These are phyloP conservation scores for Spodoptera exigua DNA, from an alignment of 2,888 invertebrate genomes.

Conservation along the genomic window DNA sequence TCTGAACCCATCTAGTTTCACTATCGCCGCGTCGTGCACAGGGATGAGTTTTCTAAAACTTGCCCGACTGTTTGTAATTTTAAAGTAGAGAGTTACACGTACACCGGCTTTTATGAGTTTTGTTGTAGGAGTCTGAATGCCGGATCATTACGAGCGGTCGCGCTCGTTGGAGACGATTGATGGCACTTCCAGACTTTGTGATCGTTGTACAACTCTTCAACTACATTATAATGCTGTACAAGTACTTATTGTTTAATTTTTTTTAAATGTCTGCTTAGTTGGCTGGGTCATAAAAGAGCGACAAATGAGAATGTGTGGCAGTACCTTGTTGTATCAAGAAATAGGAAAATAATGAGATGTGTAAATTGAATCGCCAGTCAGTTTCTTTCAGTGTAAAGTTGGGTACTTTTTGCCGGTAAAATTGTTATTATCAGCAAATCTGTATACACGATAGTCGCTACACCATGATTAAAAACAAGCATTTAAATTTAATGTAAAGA, in stretches of 20 bases:
- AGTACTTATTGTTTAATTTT: constrained; percentile 6
- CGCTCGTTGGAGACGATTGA: constrained; percentile 67
- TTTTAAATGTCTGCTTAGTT: too few relatives aligned
- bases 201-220: constrained; percentile 9
- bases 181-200: constrained; percentile 44
- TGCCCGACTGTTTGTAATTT: constrained; percentile 86
- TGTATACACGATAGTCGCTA: too few relatives aligned
- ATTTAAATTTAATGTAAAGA: too few relatives aligned
- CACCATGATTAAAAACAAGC: too few relatives aligned
- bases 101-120: constrained; percentile 82
- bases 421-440: too few relatives aligned
- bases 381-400: too few relatives aligned
- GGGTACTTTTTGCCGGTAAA: too few relatives aligned
- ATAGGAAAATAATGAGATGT: too few relatives aligned
- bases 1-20: constrained; percentile 57
- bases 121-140: constrained; percentile 72
- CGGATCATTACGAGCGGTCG: constrained; percentile 54
- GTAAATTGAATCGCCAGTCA: too few relatives aligned
- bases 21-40: constrained; percentile 44
- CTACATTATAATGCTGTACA: constrained; percentile 15
- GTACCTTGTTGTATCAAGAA: too few relatives aligned
- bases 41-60: constrained; percentile 86
- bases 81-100: constrained; percentile 84
- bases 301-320: too few relatives aligned
- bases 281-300: too few relatives aligned